Percentiles rank a stretch among this genome's conserved stretches.
These are phyloP conservation scores for Caenorhabditis remanei DNA, from an alignment of 1,140 invertebrate genomes.

Conservation along the genomic window DNA sequence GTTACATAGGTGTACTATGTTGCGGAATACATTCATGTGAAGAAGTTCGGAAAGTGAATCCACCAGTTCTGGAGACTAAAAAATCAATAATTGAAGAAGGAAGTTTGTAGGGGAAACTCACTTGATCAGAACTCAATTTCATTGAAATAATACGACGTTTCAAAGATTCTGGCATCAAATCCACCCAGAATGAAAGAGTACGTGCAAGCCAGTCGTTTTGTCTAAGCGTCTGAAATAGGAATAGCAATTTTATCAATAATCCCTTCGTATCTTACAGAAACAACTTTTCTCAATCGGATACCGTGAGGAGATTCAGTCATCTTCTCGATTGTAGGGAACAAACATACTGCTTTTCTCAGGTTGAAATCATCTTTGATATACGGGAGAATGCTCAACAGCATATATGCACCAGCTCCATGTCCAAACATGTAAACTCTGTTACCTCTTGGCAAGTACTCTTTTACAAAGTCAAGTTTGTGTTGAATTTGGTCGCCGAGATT, in stretches of 20 bases:
- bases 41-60: conserved; percentile 60
- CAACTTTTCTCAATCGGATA: conserved; percentile 38
- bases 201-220: conserved; percentile 60
- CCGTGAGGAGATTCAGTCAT: conserved; percentile 61
- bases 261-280: conserved; percentile 29
- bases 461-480: conserved; percentile 66
- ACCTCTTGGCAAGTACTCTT: conserved; percentile 54
- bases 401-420: conserved; percentile 64
- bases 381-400: conserved; percentile 58
- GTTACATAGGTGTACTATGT: conserved; percentile 65
- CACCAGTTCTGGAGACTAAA: conserved; percentile 7
- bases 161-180: conserved; percentile 24
- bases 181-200: conserved; percentile 52
- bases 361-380: conserved; percentile 65
- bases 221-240: conserved; percentile 53
- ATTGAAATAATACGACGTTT: conserved; percentile 21
- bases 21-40: conserved; percentile 62
- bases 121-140: conserved; percentile 32
- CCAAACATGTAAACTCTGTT: conserved; percentile 61
- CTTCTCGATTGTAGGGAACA: conserved; percentile 62
- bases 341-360: conserved; percentile 56
- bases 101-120: not conserved
- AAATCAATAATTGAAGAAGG: not conserved
- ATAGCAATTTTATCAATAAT: not conserved
- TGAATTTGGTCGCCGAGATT: conserved; percentile 62